Evolutionary conservation across 2,888 invertebrate genomes (phyloP), one percentile per base, ranked within the genome.

Genomic region (Philereme vetulata): DNA sequence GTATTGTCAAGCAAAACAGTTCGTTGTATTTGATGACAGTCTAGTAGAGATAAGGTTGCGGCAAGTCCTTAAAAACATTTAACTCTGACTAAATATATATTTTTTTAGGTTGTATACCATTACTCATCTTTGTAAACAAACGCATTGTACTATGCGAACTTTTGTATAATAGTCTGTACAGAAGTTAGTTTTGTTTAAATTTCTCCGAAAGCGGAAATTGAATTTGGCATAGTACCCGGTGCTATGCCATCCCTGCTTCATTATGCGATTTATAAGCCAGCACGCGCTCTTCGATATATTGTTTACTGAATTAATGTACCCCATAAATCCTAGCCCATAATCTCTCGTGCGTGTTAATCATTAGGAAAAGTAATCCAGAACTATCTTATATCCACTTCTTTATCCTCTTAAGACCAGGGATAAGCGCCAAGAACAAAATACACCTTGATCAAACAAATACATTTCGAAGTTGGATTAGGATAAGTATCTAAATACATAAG

Each of bases 281-380:
- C 50, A 9, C 11, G 38, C 34, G 60, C 45, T 56, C 53, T 60
- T 49, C 44, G 35, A 50, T 49, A 52, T 62, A 62, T 58, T 63
- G 65, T 63, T 60, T 60, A 55, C 56, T 48, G 51, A 51, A 55
- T 58, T 58, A 51, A 60, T 62, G 51, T 38, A 36, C 46, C 33
- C 44, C 21, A 57, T 65, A 65, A 65, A 65, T 62, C 50, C 55
- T 53, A 42, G 49, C 43, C 3, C 34, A 9, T 49, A 60, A 56
- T 44, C 56, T 57, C 57, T 42, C 51, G 43, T 43, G 49, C 61
- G 61, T 57, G 57, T 42, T 51, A 46, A 47, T 55, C 38, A 55
- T 58, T 54, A 57, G 38, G 43, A 38, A 51, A 40, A 51, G 51
- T 58, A 51, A 55, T 58, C 51, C 51, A 50, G 21, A 51, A 43